Base-by-base conservation (phyloP, 2,113 vertebrate species). In the Caretta caretta region DNA sequence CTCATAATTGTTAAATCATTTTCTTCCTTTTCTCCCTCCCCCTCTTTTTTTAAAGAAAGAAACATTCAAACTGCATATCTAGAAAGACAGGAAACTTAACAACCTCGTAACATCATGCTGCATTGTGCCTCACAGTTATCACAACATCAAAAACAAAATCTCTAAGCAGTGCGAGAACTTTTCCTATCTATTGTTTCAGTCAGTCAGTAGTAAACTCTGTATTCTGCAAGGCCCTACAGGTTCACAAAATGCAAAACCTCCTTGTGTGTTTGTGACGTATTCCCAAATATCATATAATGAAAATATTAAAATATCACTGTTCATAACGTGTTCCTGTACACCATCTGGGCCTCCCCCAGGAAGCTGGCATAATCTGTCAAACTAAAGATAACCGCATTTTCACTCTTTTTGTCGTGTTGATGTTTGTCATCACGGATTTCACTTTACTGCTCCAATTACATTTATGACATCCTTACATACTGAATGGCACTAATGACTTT, bases 401-500 rank as follows among this genome's bases (percentile, higher is more conserved):
- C 62, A 88, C 95, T 97, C 97, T 97, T 96, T 95, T 98, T 97
- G 97, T 98, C 96, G 97, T 59, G 82, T 93, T 98, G 98, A 98
- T 98, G 97, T 98, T 98, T 98, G 98, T 97, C 98, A 97, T 97
- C 72, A 80, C 97, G 98, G 98, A 98, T 98, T 98, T 98, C 96
- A 92, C 96, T 98, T 98, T 97, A 98, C 97, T 98, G 97, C 97
- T 97, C 98, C 98, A 98, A 98, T 98, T 98, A 98, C 97, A 97
- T 98, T 97, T 98, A 98, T 98, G 98, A 98, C 98, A 97, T 98
- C 98, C 97, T 98, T 98, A 96, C 96, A 98, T 96, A 97, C 96
- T 91, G 75, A 98, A 98, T 98, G 98, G 97, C 97, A 98, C 97
- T 98, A 98, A 98, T 98, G 98, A 98, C 97, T 98, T 98, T 97